Percentiles rank a stretch among this genome's conserved stretches.
These are phyloP conservation scores for Dorcus hopei DNA, from an alignment of 2,888 invertebrate genomes.

Conservation along the genomic window DNA sequence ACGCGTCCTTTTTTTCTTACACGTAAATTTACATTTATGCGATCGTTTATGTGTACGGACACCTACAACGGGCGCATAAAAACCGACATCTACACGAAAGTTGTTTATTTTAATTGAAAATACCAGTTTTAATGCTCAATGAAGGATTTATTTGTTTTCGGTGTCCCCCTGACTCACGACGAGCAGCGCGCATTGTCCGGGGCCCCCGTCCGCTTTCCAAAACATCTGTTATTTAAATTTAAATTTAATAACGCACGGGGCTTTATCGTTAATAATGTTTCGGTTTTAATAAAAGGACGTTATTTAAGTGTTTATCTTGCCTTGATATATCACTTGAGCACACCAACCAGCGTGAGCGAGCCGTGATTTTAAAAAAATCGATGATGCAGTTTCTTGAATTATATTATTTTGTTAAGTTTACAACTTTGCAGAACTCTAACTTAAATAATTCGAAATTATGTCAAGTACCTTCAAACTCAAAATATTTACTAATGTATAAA, in stretches of 20 bases:
- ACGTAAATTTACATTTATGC: neutral
- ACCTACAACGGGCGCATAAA: neutral
- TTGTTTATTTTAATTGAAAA: slow-evolving; percentile 11
- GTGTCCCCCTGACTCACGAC: neutral
- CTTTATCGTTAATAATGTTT: neutral
- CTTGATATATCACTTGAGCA: too few species aligned
- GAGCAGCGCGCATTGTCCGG: neutral
- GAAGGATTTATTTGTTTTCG: slow-evolving; percentile 7
- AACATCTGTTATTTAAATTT: neutral
- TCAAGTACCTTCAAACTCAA: too few species aligned
- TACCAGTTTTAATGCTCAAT: slow-evolving; percentile 7
- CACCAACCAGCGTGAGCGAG: too few species aligned
- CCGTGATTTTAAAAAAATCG: too few species aligned
- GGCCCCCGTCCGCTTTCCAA: neutral
- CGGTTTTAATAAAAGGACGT: too few species aligned
- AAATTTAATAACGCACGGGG: neutral
- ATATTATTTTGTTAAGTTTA: too few species aligned
- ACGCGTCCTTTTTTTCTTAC: too few species aligned
- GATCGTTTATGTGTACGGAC: neutral
- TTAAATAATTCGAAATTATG: too few species aligned
- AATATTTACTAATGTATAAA: too few species aligned
- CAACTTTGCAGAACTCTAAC: too few species aligned
- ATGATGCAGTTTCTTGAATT: too few species aligned
- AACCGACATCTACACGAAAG: slow-evolving; percentile 1
- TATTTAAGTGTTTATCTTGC: too few species aligned